A percentile compares a stretch with the other conserved stretches of the same genome.
These are phyloP conservation scores for Dendrocopos noguchii DNA, from an alignment of 2,113 vertebrate species.

Conservation along the genomic window DNA sequence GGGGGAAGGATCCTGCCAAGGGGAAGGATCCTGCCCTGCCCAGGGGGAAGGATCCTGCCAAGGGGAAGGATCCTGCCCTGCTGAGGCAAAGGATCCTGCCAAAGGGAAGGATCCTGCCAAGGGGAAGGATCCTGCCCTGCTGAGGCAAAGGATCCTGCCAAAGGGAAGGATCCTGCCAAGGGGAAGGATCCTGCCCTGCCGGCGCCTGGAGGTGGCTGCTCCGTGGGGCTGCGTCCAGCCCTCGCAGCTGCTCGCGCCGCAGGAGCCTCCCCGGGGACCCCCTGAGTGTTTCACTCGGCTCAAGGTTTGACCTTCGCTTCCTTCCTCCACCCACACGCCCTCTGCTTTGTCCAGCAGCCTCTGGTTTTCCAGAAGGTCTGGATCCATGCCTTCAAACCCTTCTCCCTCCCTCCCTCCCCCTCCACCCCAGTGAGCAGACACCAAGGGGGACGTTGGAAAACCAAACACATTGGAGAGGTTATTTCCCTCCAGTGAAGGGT, in stretches of 20 bases:
- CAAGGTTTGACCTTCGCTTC: not conserved
- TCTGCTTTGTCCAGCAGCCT: not conserved
- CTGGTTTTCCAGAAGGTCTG: not conserved
- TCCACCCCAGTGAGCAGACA: accelerated
- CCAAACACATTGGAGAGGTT: not conserved
- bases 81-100: too few relatives aligned
- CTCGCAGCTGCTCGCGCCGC: not conserved
- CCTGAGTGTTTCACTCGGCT: not conserved
- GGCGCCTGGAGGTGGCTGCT: not conserved
- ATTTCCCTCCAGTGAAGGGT: not conserved
- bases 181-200: not conserved
- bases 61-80: too few relatives aligned
- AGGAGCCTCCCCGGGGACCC: not conserved
- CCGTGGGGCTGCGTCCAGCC: not conserved
- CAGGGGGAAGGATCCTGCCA: too few relatives aligned
- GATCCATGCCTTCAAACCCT: not conserved
- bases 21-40: too few relatives aligned
- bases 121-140: too few relatives aligned
- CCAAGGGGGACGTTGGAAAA: accelerated
- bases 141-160: too few relatives aligned
- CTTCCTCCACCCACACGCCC: constrained; percentile 34
- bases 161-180: too few relatives aligned
- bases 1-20: too few relatives aligned
- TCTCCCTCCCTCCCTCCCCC: not conserved
- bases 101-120: too few relatives aligned